phyloP scores from a whole-genome alignment of 1,140 invertebrate genomes.

The Polyergus mexicanus region DNA sequence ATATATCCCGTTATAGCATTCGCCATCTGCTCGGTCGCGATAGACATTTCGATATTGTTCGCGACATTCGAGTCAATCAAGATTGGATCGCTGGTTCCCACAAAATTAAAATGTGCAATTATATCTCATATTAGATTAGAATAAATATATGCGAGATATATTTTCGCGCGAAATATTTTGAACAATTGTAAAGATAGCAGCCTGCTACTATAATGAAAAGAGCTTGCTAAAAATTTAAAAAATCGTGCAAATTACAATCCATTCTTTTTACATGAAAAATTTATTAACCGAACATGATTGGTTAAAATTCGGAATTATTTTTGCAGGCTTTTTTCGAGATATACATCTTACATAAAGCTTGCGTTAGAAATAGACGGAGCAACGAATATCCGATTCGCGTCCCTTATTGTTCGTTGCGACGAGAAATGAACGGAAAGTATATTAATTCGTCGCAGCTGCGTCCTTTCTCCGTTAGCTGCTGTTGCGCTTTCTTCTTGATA shows the following conservation, averaged over 20 bases:
- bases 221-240: neutral
- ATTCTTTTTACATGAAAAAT: neutral
- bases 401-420: slow-evolving; percentile 17
- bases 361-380: slow-evolving; percentile 20
- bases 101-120: neutral
- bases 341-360: neutral
- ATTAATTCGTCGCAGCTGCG: slow-evolving; percentile 48
- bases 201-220: neutral
- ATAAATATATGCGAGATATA: neutral
- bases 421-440: slow-evolving; percentile 35
- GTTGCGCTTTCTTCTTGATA: neutral
- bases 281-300: neutral
- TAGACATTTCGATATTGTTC: slow-evolving; percentile 37
- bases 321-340: neutral
- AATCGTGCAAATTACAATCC: neutral
- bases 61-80: neutral
- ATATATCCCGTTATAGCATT: slow-evolving; percentile 2
- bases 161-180: neutral
- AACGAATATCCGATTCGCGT: slow-evolving; percentile 10
- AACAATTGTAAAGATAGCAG: neutral
- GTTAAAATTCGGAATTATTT: neutral
- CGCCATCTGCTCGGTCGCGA: slow-evolving; percentile 24
- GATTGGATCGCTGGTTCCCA: slow-evolving; percentile 8
- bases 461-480: neutral
- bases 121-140: neutral